These are phyloP conservation scores for Ceratina calcarata DNA, from an alignment of 1,140 invertebrate genomes.

Conservation along the genomic window DNA sequence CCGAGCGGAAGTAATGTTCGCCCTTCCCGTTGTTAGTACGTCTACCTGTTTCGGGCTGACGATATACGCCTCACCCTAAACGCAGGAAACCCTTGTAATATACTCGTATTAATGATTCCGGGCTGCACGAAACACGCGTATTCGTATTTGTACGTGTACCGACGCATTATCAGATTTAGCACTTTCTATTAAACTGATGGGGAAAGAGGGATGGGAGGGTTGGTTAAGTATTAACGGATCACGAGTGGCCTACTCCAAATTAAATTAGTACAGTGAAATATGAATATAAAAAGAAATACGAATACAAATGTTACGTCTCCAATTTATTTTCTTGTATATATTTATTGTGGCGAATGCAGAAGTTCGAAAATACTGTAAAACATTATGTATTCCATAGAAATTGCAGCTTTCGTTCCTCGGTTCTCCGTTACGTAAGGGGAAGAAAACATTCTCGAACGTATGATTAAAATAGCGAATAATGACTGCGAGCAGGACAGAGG, in stretches of 20 bases:
- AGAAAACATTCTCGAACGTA: not conserved
- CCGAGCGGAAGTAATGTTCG: conserved; percentile 71
- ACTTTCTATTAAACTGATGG: not conserved
- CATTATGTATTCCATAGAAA: too few relatives aligned
- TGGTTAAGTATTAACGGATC: not conserved
- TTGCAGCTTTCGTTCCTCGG: too few relatives aligned
- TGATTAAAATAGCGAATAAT: not conserved
- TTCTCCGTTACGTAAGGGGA: not conserved
- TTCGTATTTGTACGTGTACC: not conserved
- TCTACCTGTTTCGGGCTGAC: conserved; percentile 27
- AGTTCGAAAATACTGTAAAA: too few relatives aligned
- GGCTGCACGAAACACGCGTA: not conserved
- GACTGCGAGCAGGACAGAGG: not conserved
- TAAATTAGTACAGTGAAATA: too few relatives aligned
- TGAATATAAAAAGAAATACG: too few relatives aligned
- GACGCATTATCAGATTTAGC: conserved; percentile 18
- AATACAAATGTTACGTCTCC: too few relatives aligned
- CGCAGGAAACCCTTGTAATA: conserved; percentile 25
- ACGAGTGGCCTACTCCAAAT: too few relatives aligned
- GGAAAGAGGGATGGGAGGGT: too few relatives aligned
- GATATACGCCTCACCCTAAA: conserved; percentile 25
- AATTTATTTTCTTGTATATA: too few relatives aligned
- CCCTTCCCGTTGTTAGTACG: conserved; percentile 34
- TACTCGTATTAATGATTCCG: conserved; percentile 26
- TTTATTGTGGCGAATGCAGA: too few relatives aligned